These are phyloP conservation scores for Pelochelys cantorii DNA, from an alignment of 2,797 vertebrate genomes.

Conservation along the genomic window DNA sequence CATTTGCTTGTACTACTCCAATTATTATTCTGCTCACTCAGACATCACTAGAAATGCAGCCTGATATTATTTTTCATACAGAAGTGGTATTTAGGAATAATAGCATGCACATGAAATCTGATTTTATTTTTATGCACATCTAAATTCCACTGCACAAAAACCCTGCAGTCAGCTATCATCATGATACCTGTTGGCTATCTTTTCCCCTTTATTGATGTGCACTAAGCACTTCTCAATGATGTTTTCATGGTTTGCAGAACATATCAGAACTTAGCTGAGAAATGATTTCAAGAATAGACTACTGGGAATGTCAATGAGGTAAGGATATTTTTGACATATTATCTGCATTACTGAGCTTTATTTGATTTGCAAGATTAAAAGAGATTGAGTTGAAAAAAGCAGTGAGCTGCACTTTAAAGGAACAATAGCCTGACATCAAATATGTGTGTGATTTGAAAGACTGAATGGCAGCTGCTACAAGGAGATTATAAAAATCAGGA, in stretches of 20 bases:
- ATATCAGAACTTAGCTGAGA: constrained; percentile 72
- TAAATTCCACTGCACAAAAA: constrained; percentile 55
- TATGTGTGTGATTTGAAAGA: constrained; percentile 52
- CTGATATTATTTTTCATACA: constrained; percentile 62
- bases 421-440: constrained; percentile 68
- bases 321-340: constrained; percentile 69
- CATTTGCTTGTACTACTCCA: constrained; percentile 50
- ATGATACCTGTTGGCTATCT: constrained; percentile 34
- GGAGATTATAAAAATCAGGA: constrained; percentile 61
- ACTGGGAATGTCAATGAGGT: constrained; percentile 73
- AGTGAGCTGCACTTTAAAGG: constrained; percentile 63
- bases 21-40: constrained; percentile 63
- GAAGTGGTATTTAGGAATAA: constrained; percentile 68
- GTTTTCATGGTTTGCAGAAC: constrained; percentile 75
- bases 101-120: constrained; percentile 34
- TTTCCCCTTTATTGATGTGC: constrained; percentile 57
- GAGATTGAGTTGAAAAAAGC: constrained; percentile 59
- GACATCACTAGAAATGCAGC: constrained; percentile 45
- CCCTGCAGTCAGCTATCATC: constrained; percentile 62
- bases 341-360: constrained; percentile 74
- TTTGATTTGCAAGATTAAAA: constrained; percentile 78
- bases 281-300: constrained; percentile 73
- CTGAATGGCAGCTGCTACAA: constrained; percentile 49
- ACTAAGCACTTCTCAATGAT: constrained; percentile 55
- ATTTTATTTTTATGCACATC: constrained; percentile 68